Evolutionary conservation across 2,113 vertebrate species (phyloP), one percentile per base, ranked within the genome.

Genomic region (Tamias sibiricus): DNA sequence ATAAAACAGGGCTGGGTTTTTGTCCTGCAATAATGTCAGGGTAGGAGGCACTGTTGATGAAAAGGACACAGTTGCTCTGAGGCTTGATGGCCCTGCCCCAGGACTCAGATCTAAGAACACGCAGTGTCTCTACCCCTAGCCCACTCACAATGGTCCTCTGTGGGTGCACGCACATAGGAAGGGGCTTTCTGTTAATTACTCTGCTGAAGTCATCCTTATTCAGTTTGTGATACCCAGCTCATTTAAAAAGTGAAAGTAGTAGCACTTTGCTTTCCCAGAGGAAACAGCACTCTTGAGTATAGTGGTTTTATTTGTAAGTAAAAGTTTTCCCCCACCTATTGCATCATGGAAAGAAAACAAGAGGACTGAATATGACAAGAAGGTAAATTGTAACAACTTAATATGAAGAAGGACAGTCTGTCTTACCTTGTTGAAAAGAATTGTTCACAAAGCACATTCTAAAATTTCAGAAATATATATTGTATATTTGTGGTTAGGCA

Each of bases 331-430:
- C 30, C 17, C 69, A 9, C 69, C 62, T 85, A n/a, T 40, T 90
- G 32, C 32, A 37, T 87, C 49, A 75, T 5, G 80, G 64, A 84
- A 93, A 94, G 22, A 68, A 93, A 92, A 83, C 8, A 77, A 84
- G 90, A 90, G 24, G 11, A 92, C 62, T 81, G 26, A 37, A 35
- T 57, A 64, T 52, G 95, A 83, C 40, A 62, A 3, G 42, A 86
- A 76, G 57, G 62, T 79, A 59, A 95, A 40, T n/a, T 96, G 32
- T 52, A 93, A 57, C 10, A 40, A 71, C 69, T 75, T 95, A 83
- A 37, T 52, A 91, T 94, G 59, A 71, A 76, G 83, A 79, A 69
- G 0, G 24, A 32, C 19, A 71, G 35, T 76, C n/a, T 85, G 20
- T 68, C 47, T 54, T 76, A 22, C 81, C 77, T 76, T n/a, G 30